These are phyloP conservation scores for Bellardia pandia DNA, from an alignment of 2,888 invertebrate species.

Conservation along the genomic window DNA sequence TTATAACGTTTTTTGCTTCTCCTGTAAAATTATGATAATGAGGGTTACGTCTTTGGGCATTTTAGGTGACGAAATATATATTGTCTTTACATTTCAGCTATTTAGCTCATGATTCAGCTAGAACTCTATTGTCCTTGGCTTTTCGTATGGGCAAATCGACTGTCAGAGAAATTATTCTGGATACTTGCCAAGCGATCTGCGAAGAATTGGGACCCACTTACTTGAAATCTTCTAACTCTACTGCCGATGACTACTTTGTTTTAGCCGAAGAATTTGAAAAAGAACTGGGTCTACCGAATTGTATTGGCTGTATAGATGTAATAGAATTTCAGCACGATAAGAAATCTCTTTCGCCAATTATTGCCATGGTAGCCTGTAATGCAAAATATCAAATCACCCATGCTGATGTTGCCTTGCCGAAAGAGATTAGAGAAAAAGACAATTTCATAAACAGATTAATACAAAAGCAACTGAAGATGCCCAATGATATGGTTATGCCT, in stretches of 20 bases:
- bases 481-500: constrained; percentile 61
- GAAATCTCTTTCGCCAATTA: constrained; percentile 57
- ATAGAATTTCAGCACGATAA: constrained; percentile 64
- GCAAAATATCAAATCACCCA: constrained; percentile 59
- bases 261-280: constrained; percentile 60
- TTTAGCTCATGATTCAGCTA: constrained; percentile 64
- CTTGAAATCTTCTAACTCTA: constrained; percentile 11
- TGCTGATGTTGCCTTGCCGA: constrained; percentile 42
- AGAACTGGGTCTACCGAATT: constrained; percentile 58
- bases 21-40: too few species aligned
- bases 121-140: constrained; percentile 58
- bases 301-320: constrained; percentile 61
- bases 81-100: constrained; percentile 50
- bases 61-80: too few species aligned
- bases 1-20: too few species aligned
- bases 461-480: constrained; percentile 43
- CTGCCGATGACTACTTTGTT: constrained; percentile 54
- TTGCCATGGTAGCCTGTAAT: constrained; percentile 57
- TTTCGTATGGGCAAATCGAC: constrained; percentile 69
- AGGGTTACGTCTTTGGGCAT: too few species aligned
- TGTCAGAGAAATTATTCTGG: constrained; percentile 62
- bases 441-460: constrained; percentile 54
- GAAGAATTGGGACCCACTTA: constrained; percentile 55
- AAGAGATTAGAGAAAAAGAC: constrained; percentile 49
- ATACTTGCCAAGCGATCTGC: constrained; percentile 66